Evolutionary conservation across 2,113 vertebrate genomes (phyloP).

Genomic region (Catagonus wagneri): DNA sequence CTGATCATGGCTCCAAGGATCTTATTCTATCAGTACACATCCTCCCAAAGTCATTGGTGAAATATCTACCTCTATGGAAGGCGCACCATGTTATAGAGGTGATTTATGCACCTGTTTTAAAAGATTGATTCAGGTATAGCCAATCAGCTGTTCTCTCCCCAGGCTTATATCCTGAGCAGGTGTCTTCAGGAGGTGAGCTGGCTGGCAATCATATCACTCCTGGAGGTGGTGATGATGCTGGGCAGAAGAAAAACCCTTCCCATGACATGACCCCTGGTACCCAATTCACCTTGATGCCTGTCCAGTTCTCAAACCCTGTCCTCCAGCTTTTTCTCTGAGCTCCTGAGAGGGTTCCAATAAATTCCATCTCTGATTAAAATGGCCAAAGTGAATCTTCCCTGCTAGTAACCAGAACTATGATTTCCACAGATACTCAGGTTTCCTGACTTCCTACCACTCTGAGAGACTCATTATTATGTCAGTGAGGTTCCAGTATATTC

Average conservation of each 20-base stretch:
- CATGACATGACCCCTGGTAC: background rate
- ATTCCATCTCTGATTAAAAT: background rate
- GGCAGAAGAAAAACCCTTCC: background rate
- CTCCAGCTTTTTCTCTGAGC: background rate
- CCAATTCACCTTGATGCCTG: background rate
- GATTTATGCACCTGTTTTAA: background rate
- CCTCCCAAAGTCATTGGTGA: background rate
- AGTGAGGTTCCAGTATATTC: background rate
- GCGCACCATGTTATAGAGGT: rapidly evolving
- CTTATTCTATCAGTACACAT: background rate
- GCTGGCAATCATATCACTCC: too few species aligned
- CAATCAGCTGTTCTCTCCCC: background rate
- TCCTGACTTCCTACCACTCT: background rate
- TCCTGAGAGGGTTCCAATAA: background rate
- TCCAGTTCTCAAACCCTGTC: background rate
- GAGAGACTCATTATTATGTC: background rate
- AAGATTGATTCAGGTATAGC: background rate
- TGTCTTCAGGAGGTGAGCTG: background rate
- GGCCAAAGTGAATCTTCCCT: background rate
- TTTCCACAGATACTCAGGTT: background rate
- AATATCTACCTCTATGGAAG: background rate
- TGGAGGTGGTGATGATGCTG: too few species aligned
- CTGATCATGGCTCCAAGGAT: background rate
- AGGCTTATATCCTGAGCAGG: background rate
- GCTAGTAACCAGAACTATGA: background rate